Percentiles rank a stretch among this genome's conserved stretches.
Conservation (phyloP, 2,888 invertebrate species). For the Drosophila kokeensis region DNA sequence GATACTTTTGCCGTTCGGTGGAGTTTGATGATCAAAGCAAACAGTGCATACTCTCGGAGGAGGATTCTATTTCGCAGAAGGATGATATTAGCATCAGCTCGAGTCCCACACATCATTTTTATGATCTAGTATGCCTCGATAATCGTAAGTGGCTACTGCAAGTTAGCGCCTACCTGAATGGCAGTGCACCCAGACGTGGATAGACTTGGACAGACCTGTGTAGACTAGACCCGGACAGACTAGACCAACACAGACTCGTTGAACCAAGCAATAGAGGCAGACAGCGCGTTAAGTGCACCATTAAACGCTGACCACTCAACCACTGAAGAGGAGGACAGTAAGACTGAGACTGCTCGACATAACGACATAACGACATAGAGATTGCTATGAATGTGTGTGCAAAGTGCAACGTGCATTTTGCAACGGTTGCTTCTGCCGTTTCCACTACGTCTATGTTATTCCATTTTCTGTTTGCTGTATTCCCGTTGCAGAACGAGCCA, state of each 20-base stretch:
- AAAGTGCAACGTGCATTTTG: constrained; percentile 26
- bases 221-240: constrained; percentile 14
- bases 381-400: constrained; percentile 47
- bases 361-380: constrained; percentile 64
- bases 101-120: constrained; percentile 94
- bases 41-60: constrained; percentile 95
- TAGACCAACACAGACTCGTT: constrained; percentile 6
- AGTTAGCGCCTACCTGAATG: constrained; percentile 46
- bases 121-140: constrained; percentile 94
- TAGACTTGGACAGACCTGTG: constrained; percentile 17
- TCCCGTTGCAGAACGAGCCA: constrained; percentile 91
- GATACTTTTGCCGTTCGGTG: constrained; percentile 94
- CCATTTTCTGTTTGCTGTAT: constrained; percentile 37
- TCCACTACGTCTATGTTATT: constrained; percentile 42
- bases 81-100: constrained; percentile 94
- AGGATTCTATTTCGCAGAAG: constrained; percentile 95
- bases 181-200: constrained; percentile 20
- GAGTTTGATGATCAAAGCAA: constrained; percentile 95
- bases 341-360: constrained; percentile 38
- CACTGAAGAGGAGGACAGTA: constrained; percentile 16
- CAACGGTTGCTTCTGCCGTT: constrained; percentile 59
- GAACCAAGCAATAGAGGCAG: constrained; percentile 38
- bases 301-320: constrained; percentile 53
- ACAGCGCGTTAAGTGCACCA: constrained; percentile 59
- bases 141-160: constrained; percentile 90